Percentiles rank a stretch among this genome's conserved stretches.
These are phyloP conservation scores for Calypte anna DNA, from an alignment of 2,113 vertebrate genomes.

Conservation along the genomic window DNA sequence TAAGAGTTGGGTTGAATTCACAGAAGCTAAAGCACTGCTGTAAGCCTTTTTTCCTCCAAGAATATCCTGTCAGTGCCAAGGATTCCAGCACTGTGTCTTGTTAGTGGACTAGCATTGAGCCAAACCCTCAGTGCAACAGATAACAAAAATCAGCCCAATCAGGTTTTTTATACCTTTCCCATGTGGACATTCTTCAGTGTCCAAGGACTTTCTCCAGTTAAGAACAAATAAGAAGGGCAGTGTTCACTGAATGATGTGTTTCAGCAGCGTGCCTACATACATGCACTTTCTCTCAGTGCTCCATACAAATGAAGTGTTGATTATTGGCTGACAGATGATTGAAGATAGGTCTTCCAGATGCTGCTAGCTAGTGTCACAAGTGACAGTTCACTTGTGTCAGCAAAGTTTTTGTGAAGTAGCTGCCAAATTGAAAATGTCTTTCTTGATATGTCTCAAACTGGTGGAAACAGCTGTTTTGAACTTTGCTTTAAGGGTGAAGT, in stretches of 20 bases:
- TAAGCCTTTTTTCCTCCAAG: constrained; percentile 1
- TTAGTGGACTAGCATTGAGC: neutral
- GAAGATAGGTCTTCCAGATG: neutral
- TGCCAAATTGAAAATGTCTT: neutral
- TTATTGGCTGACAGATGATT: neutral
- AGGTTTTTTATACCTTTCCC: neutral
- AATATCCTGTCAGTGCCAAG: neutral
- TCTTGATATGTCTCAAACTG: neutral
- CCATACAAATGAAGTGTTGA: neutral
- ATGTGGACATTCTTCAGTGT: neutral
- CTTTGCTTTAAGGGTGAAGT: neutral
- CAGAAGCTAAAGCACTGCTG: neutral
- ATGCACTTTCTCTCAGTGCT: neutral
- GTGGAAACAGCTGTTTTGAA: neutral
- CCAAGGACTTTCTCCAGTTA: neutral
- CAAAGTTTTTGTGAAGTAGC: neutral
- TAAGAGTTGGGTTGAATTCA: constrained; percentile 8
- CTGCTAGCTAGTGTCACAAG: neutral
- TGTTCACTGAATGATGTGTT: neutral
- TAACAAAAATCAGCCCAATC: neutral
- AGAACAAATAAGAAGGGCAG: neutral
- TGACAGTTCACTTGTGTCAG: neutral
- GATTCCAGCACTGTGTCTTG: constrained; percentile 10
- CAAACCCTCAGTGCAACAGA: neutral
- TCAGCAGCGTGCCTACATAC: neutral